A percentile compares a stretch with the other conserved stretches of the same genome.
phyloP scores from a whole-genome alignment of 1,140 invertebrate species.

The Heliconius congener region DNA sequence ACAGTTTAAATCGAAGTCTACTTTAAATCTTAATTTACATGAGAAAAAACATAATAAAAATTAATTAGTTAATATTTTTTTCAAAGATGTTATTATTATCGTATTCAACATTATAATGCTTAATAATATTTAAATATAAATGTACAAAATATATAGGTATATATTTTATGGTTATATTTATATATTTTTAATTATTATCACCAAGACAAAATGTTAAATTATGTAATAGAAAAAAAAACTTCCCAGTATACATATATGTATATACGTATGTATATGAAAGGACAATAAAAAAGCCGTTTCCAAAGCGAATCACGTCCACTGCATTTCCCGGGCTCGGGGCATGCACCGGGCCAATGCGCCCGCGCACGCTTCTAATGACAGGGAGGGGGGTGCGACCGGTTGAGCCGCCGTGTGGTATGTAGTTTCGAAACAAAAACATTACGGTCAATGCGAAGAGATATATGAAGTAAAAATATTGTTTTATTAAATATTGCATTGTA shows the following conservation, averaged over 20 bases:
- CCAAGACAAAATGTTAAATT: not conserved
- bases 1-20: not conserved
- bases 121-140: not conserved
- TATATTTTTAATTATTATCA: not conserved
- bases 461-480: not conserved
- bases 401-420: constrained; percentile 52
- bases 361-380: constrained; percentile 77
- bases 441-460: not conserved
- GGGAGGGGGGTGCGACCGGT: constrained; percentile 57
- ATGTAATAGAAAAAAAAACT: not conserved
- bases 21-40: not conserved
- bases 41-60: not conserved
- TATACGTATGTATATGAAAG: not conserved
- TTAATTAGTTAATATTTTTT: not conserved
- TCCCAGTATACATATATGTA: not conserved
- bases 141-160: not conserved
- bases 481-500: not conserved
- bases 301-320: constrained; percentile 62
- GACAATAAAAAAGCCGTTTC: constrained; percentile 41
- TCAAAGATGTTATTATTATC: not conserved
- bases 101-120: not conserved
- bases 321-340: constrained; percentile 53
- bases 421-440: not conserved
- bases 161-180: not conserved
- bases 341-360: constrained; percentile 73